Conservation (phyloP, 1,140 invertebrate genomes). For the Dendrolimus kikuchii region DNA sequence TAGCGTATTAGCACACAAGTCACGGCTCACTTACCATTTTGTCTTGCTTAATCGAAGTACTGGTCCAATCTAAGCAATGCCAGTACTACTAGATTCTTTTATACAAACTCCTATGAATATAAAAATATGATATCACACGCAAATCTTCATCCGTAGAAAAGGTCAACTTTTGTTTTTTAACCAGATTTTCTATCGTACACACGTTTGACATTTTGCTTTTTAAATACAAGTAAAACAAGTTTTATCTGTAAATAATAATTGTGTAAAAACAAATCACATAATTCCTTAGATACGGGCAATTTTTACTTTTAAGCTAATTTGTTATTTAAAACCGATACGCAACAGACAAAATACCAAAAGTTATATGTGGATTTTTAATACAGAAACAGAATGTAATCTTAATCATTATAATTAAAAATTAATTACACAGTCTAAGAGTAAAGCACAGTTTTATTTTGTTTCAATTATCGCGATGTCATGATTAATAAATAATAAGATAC, state of each 20-base stretch:
- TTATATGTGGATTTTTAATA: no score
- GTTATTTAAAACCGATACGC: no score
- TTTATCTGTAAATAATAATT: not conserved
- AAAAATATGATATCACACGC: slow-evolving; percentile 11
- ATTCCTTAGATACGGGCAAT: no score
- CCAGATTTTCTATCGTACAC: slow-evolving; percentile 3
- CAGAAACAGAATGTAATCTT: no score
- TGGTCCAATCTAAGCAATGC: slow-evolving; percentile 10
- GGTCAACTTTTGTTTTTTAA: slow-evolving; percentile 22
- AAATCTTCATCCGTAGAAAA: slow-evolving; percentile 8
- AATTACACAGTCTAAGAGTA: no score
- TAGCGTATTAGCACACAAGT: not conserved
- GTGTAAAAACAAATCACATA: no score
- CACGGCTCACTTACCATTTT: slow-evolving; percentile 16
- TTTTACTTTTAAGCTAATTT: no score
- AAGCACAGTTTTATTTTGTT: no score
- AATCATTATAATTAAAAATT: no score
- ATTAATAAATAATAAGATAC: no score
- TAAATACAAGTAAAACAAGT: slow-evolving; percentile 5
- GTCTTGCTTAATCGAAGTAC: slow-evolving; percentile 13
- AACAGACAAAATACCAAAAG: no score
- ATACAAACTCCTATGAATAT: slow-evolving; percentile 13
- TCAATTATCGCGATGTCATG: no score
- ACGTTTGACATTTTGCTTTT: slow-evolving; percentile 24
- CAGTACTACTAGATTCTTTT: slow-evolving; percentile 12